These are phyloP conservation scores for Pandion haliaetus DNA, from an alignment of 2,113 vertebrate species.

Conservation along the genomic window DNA sequence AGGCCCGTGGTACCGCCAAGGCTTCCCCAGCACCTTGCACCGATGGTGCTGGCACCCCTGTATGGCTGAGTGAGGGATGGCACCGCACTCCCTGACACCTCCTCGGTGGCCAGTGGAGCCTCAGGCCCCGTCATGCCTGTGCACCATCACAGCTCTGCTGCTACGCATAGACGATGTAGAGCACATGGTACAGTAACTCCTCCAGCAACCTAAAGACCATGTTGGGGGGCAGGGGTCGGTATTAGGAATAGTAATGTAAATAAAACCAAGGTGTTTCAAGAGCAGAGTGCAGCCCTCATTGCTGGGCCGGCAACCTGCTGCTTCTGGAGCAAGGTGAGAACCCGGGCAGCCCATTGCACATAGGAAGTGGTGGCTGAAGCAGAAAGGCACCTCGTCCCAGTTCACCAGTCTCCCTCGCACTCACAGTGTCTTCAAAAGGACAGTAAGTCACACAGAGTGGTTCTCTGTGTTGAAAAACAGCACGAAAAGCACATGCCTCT, in stretches of 20 bases:
- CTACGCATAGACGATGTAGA: background rate
- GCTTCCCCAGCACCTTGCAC: constrained; percentile 26
- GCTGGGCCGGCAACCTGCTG: background rate
- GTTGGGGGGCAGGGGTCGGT: background rate
- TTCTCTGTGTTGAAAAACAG: background rate
- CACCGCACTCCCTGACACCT: background rate
- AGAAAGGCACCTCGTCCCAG: background rate
- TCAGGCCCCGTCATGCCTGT: background rate
- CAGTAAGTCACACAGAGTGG: background rate
- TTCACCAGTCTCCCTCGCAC: background rate
- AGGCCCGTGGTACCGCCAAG: background rate
- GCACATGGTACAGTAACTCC: background rate
- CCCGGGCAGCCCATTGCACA: background rate
- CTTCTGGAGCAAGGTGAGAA: background rate
- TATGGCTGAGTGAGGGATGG: background rate
- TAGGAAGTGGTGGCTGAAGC: background rate
- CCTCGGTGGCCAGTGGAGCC: constrained; percentile 14
- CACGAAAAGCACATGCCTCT: background rate
- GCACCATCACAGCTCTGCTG: constrained; percentile 8
- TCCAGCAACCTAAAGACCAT: background rate
- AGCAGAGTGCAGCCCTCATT: background rate
- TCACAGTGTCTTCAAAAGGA: background rate
- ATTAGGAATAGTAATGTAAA: background rate
- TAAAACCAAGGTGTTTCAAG: background rate
- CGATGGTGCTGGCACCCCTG: background rate